These are phyloP conservation scores for Vanessa atalanta DNA, from an alignment of 1,140 invertebrate species.

Conservation along the genomic window DNA sequence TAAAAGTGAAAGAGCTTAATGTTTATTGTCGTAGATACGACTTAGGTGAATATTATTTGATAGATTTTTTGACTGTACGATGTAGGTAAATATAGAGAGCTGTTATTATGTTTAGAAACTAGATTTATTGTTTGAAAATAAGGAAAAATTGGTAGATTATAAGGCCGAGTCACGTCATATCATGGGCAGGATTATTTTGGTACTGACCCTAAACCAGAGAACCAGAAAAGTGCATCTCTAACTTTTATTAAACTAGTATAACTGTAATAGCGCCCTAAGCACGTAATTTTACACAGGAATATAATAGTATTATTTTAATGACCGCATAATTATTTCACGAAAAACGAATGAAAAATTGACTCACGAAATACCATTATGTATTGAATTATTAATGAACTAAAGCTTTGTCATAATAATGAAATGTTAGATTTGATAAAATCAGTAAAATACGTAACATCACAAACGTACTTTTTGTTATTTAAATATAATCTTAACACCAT, in stretches of 20 bases:
- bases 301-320: neutral
- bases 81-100: neutral
- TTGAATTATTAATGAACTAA: neutral
- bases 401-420: constrained; percentile 16
- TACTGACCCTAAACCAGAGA: too few relatives aligned
- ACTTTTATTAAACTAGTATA: too few relatives aligned
- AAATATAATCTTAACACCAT: neutral
- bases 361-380: neutral
- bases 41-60: neutral
- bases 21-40: constrained; percentile 27
- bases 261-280: too few relatives aligned
- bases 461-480: neutral
- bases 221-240: too few relatives aligned
- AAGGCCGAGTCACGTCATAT: too few relatives aligned
- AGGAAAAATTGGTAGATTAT: too few relatives aligned
- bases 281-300: too few relatives aligned
- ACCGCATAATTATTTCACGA: neutral
- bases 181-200: too few relatives aligned
- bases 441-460: neutral
- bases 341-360: neutral
- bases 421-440: constrained; percentile 18
- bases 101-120: neutral
- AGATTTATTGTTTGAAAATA: too few relatives aligned
- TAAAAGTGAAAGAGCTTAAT: constrained; percentile 31
- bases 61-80: neutral